These are phyloP conservation scores for Parazoanthus swiftii DNA, from an alignment of 92 coral and sea anemone species.

Conservation along the genomic window DNA sequence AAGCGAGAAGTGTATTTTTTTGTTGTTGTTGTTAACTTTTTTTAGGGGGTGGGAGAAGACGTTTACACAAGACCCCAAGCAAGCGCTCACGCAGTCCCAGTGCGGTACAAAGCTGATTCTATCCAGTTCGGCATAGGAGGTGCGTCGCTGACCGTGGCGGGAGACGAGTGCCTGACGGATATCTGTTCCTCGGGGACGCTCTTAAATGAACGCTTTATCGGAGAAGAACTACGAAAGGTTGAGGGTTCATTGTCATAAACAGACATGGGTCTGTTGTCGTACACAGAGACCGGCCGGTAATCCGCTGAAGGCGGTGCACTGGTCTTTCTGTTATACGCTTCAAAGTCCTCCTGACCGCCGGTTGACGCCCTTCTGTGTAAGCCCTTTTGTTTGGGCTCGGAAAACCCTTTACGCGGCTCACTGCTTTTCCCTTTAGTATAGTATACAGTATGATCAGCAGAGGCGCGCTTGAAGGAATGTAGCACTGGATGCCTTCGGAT, in stretches of 20 bases:
- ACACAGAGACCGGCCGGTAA: slow-evolving; percentile 74
- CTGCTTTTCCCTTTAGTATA: slow-evolving; percentile 50
- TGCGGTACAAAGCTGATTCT: slow-evolving; percentile 31
- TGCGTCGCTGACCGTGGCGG: background rate
- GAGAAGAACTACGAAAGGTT: slow-evolving; percentile 75
- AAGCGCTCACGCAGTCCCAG: slow-evolving; percentile 1
- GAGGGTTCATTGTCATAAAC: slow-evolving; percentile 82
- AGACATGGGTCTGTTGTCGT: slow-evolving; percentile 82
- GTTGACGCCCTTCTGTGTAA: slow-evolving; percentile 79
- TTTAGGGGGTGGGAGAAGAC: background rate
- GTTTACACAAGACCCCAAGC: background rate
- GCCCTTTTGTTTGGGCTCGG: slow-evolving; percentile 4
- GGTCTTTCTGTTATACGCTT: slow-evolving; percentile 26
- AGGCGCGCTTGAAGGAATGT: slow-evolving; percentile 72
- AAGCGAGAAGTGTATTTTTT: background rate
- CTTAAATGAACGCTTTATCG: slow-evolving; percentile 47
- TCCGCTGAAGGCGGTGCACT: slow-evolving; percentile 47
- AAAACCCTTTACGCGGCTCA: background rate
- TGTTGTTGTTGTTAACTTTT: background rate
- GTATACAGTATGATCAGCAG: slow-evolving; percentile 70
- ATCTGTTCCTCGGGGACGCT: slow-evolving; percentile 1
- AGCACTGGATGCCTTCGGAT: slow-evolving; percentile 75
- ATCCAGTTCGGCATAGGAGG: slow-evolving; percentile 17
- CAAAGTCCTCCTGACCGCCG: slow-evolving; percentile 58
- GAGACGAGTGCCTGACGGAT: background rate